Evolutionary conservation across 2,797 vertebrate genomes (phyloP), one percentile per base, ranked within the genome.

Genomic region (Uromys caudimaculatus): DNA sequence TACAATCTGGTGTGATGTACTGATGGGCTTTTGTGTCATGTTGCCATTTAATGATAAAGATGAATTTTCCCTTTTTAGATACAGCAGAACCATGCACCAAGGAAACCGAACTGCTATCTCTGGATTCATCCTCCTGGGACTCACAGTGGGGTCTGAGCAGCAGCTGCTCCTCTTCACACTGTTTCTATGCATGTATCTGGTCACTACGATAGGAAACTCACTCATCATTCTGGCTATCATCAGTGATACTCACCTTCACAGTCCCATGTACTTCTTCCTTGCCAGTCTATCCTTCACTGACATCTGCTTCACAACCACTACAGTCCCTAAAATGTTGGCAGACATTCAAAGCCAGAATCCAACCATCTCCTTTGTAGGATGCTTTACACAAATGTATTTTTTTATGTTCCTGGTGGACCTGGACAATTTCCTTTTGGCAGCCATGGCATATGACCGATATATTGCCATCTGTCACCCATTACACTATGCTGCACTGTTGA

Each of bases 331-430:
- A 96, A 92, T 96, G 69, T 24, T 97, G 87, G 92, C 89, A 75
- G 87, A 93, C 32, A 93, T 94, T 77, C 67, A 88, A 93, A 94
- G 81, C 24, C 71, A 86, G 50, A 89, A 19, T 13, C 88, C 50
- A 94, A 27, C 19, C 38, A 96, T 98, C 35, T 95, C 82, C 21
- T 96, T 96, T 79, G 24, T 29, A 69, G 95, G 89, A 73, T 96
- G 95, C 38, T 86, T 97, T 75, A n/a, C 60, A 60, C 94, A 98
- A 90, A 97, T 97, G 89, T 95, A 95, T 32, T 93, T 98, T 95
- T 97, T 97, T 27, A 90, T 96, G 52, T 73, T 95, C 24, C 91
- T 98, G 41, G 78, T 81, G 27, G 83, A 95, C 56, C 35, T 90
- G 27, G 93, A 97, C 35, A 98, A 94, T 93, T 95, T 97, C 50